phyloP scores from a whole-genome alignment of 1,140 invertebrate species.

The Pseudomyrmex cubaensis region DNA sequence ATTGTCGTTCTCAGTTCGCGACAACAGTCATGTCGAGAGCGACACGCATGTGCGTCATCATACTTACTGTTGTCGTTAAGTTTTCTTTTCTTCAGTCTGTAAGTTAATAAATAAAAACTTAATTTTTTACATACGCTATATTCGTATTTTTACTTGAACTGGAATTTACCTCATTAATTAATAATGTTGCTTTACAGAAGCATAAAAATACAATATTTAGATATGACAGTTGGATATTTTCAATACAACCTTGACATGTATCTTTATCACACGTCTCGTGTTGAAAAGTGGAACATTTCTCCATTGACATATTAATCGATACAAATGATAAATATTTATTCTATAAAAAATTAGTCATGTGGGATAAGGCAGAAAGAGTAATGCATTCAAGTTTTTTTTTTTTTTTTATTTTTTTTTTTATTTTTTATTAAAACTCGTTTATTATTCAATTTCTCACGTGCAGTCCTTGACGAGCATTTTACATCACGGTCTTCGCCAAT shows the following conservation, averaged over 20 bases:
- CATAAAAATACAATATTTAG: not conserved
- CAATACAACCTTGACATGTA: not conserved
- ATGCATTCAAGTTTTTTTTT: not conserved
- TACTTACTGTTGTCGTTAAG: constrained; percentile 39
- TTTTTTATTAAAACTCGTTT: constrained; percentile 67
- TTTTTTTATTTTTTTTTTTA: not conserved
- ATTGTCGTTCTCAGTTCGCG: not conserved
- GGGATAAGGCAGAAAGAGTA: not conserved
- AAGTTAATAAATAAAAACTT: constrained; percentile 81
- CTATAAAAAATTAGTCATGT: not conserved
- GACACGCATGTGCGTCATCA: too few species aligned
- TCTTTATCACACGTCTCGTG: too few species aligned
- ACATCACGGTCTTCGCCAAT: constrained; percentile 41
- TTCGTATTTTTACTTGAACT: not conserved
- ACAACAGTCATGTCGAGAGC: not conserved
- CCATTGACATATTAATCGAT: not conserved
- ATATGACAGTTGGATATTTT: not conserved
- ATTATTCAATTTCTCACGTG: constrained; percentile 64
- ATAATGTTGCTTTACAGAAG: not conserved
- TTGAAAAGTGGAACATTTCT: not conserved
- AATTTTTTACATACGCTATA: constrained; percentile 76
- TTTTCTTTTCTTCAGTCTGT: constrained; percentile 79
- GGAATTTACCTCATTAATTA: not conserved
- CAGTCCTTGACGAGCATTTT: constrained; percentile 33
- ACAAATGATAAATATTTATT: not conserved